Conservation (phyloP, 2,797 vertebrate genomes). For the Melanotaenia parkinsoni region DNA sequence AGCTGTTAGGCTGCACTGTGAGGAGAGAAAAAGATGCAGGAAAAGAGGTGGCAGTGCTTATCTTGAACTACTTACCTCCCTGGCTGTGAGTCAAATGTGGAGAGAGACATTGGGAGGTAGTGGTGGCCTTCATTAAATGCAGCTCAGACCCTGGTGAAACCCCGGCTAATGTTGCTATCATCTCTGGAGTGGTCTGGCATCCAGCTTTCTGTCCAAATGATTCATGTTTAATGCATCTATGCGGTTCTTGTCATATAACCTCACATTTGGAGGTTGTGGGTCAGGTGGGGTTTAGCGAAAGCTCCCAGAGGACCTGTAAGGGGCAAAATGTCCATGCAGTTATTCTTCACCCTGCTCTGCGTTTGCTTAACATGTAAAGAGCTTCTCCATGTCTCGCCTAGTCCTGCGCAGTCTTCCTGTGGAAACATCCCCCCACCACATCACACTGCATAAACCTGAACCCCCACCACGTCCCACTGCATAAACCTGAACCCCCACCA, state of each 20-base stretch:
- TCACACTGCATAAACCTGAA: no score
- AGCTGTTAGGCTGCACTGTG: conserved; percentile 10
- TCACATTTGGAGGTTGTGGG: conserved; percentile 72
- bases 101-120: conserved; percentile 62
- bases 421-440: conserved; percentile 9
- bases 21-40: conserved; percentile 14
- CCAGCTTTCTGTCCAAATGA: conserved; percentile 70
- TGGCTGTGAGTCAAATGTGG: conserved; percentile 64
- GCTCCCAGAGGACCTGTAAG: conserved; percentile 58
- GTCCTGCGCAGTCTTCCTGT: conserved; percentile 58
- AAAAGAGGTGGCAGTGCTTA: conserved; percentile 53
- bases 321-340: conserved; percentile 56
- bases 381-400: conserved; percentile 39
- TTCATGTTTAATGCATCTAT: conserved; percentile 84
- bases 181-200: conserved; percentile 75
- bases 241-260: conserved; percentile 79
- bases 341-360: conserved; percentile 68
- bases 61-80: conserved; percentile 63
- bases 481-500: no score
- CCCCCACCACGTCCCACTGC: no score
- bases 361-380: conserved; percentile 76
- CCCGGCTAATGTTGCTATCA: conserved; percentile 82
- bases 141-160: conserved; percentile 77
- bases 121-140: conserved; percentile 79
- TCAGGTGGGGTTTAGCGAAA: conserved; percentile 41